Evolutionary conservation across 1,140 invertebrate genomes (phyloP), one percentile per base, ranked within the genome.

Genomic region (Bursaphelenchus mucronatus): DNA sequence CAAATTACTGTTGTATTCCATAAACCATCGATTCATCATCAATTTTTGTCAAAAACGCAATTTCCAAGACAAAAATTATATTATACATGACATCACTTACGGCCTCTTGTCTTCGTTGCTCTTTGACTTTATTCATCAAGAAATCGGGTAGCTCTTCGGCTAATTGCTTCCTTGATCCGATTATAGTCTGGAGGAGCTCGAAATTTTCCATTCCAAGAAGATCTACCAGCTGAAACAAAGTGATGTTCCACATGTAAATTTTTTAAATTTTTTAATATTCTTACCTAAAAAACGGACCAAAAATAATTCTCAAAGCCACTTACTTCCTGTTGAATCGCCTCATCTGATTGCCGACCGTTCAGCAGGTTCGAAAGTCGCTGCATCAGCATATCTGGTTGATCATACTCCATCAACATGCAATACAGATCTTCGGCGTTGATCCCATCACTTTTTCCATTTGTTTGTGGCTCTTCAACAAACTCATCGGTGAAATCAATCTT

Each of bases 161-260:
- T 6, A 82, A 40, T 9, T 52, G 59, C 6, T 68, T 21, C 64
- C 89, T 84, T 80, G 92, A 86, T 74, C 88, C 84, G 8, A 95
- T 83, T 55, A 94, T 82, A 52, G 87, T 86, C 74, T 88, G 86
- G 53, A 94, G 89, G 46, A 94, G 85, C 74, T 91, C 89, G 81
- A 95, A 89, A 71, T 90, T 84, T 72, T 93, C 90, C 83, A 89
- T 92, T 7, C 92, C 90, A 61, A 90, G 84, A 17, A 94, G 82
- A 71, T 94, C 91, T 83, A 94, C 89, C 8, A 96, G 82, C 81
- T 87, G 75, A 57, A 81, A 81, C 30, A 30, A 30, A 5, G 5
- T 5, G 2, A 30, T 30, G 2, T 30, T 30, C 30, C 30, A 30
- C 30, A 30, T 30, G 30, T 5, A 30, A 30, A 30, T 3, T 30